Evolutionary conservation across 1,140 invertebrate species (phyloP).

Genomic region (silkworm (Bombyx mori)): ASM3026992v2 NC_085116.1:9676501-9677000

Average conservation of each 20-base stretch:
- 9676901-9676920: constrained; percentile 89
- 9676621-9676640: constrained; percentile 88
- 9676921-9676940: constrained; percentile 89
- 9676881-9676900: constrained; percentile 96
- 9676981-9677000: constrained; percentile 91
- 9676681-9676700: constrained; percentile 93
- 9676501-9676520: constrained; percentile 84
- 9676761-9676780: constrained; percentile 87
- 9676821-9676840: constrained; percentile 82
- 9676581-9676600: constrained; percentile 39
- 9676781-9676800: constrained; percentile 81
- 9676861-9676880: constrained; percentile 95
- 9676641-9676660: constrained; percentile 86
- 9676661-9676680: constrained; percentile 83
- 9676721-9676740: constrained; percentile 94
- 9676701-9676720: constrained; percentile 94
- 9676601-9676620: constrained; percentile 91
- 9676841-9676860: constrained; percentile 81
- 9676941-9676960: constrained; percentile 88
- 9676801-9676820: constrained; percentile 97
- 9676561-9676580: constrained; percentile 5
- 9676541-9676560: constrained; percentile 6
- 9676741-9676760: constrained; percentile 98
- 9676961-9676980: constrained; percentile 95
- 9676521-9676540: constrained; percentile 17